Percentiles rank a stretch among this genome's conserved stretches.
These are phyloP conservation scores for Antrozous pallidus DNA, from an alignment of 2,797 vertebrate species.

Conservation along the genomic window DNA sequence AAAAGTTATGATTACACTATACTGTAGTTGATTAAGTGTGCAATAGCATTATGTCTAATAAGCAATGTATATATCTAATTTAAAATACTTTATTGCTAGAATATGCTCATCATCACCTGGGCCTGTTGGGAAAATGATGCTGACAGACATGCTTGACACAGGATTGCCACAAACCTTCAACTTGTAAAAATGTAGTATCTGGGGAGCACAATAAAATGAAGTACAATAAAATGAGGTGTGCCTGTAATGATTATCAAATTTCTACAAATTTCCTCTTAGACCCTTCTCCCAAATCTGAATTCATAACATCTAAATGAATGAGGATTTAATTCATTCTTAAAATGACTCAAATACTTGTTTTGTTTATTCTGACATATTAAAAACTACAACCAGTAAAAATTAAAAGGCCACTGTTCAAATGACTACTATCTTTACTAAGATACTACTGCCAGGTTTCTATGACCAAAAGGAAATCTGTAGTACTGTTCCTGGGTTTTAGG, in stretches of 20 bases:
- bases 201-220: neutral
- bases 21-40: neutral
- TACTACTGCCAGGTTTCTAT: neutral
- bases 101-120: neutral
- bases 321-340: constrained; percentile 11
- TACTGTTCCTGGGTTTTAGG: neutral
- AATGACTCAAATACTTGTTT: neutral
- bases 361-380: constrained; percentile 28
- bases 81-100: neutral
- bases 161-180: neutral
- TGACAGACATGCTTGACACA: neutral
- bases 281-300: constrained; percentile 3
- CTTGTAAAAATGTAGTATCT: neutral
- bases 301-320: neutral
- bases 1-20: neutral
- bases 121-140: neutral
- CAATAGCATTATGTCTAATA: neutral
- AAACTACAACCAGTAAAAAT: neutral
- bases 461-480: constrained; percentile 28
- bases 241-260: constrained; percentile 8
- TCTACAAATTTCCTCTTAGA: neutral
- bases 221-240: neutral
- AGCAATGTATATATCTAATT: neutral
- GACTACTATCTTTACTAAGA: neutral
- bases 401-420: neutral